phyloP scores from a whole-genome alignment of 2,888 invertebrate species.

The Drosophila prolongata region DNA sequence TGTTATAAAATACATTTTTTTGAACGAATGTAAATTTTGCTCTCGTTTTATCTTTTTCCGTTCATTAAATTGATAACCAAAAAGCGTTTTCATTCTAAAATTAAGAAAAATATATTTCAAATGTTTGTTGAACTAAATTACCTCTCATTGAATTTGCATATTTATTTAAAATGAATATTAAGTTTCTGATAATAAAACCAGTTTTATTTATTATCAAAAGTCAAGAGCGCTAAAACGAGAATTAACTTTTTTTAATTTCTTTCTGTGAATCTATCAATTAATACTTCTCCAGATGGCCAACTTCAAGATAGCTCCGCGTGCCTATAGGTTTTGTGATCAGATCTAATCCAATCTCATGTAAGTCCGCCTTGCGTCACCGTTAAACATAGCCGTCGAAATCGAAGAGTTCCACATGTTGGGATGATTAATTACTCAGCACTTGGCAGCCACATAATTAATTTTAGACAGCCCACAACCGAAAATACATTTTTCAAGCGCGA shows the following conservation, averaged over 20 bases:
- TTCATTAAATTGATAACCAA: no score
- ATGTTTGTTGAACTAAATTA: neutral
- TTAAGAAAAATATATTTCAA: neutral
- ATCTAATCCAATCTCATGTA: constrained; percentile 31
- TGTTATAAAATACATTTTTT: no score
- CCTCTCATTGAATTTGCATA: neutral
- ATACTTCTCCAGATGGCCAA: constrained; percentile 11
- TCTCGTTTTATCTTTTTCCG: no score
- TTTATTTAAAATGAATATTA: constrained; percentile 4
- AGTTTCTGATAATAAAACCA: neutral
- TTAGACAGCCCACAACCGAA: constrained; percentile 31
- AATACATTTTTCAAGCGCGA: constrained; percentile 36
- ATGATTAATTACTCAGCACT: constrained; percentile 55
- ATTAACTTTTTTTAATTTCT: neutral
- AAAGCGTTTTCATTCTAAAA: neutral
- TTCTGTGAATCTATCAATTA: constrained; percentile 2
- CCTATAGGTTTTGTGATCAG: constrained; percentile 10
- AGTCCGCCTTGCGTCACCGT: constrained; percentile 61
- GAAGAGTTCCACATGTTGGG: constrained; percentile 8
- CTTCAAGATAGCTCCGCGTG: constrained; percentile 8
- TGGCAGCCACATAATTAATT: constrained; percentile 50
- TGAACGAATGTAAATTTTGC: no score
- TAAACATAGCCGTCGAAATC: constrained; percentile 38
- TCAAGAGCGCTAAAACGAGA: neutral
- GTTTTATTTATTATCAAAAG: constrained; percentile 1